Evolutionary conservation across 2,888 invertebrate genomes (phyloP).

Genomic region (Rhagium mordax): DNA sequence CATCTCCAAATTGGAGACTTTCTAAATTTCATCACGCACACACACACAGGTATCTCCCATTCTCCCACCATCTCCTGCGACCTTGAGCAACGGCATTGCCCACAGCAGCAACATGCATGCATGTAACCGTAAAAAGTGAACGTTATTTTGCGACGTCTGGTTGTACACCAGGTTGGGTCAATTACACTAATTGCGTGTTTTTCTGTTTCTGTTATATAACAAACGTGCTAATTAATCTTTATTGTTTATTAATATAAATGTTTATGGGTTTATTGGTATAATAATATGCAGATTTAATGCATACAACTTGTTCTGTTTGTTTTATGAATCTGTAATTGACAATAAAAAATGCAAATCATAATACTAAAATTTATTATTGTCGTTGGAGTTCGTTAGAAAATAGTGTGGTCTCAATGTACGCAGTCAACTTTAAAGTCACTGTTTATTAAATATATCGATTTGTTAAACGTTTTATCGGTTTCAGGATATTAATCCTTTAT

Average conservation of each 20-base stretch:
- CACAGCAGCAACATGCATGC: neutral
- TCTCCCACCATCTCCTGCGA: slow-evolving; percentile 12
- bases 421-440: too few relatives aligned
- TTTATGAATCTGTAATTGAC: too few relatives aligned
- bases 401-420: too few relatives aligned
- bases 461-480: too few relatives aligned
- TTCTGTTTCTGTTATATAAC: neutral
- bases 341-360: too few relatives aligned
- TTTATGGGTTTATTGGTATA: neutral
- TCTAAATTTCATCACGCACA: slow-evolving; percentile 23
- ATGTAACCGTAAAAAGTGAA: slow-evolving; percentile 32
- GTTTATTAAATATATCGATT: too few relatives aligned
- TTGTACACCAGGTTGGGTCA: slow-evolving; percentile 9
- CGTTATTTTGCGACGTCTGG: slow-evolving; percentile 10
- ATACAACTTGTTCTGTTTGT: too few relatives aligned
- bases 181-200: slow-evolving; percentile 18
- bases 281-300: too few relatives aligned
- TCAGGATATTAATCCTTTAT: too few relatives aligned
- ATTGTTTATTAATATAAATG: slow-evolving; percentile 10
- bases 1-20: slow-evolving; percentile 12
- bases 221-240: slow-evolving; percentile 13
- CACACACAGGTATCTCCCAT: too few relatives aligned
- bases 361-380: too few relatives aligned
- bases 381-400: too few relatives aligned
- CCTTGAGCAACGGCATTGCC: slow-evolving; percentile 34